These are phyloP conservation scores for Momotus momota DNA, from an alignment of 2,797 vertebrate genomes.

Conservation along the genomic window DNA sequence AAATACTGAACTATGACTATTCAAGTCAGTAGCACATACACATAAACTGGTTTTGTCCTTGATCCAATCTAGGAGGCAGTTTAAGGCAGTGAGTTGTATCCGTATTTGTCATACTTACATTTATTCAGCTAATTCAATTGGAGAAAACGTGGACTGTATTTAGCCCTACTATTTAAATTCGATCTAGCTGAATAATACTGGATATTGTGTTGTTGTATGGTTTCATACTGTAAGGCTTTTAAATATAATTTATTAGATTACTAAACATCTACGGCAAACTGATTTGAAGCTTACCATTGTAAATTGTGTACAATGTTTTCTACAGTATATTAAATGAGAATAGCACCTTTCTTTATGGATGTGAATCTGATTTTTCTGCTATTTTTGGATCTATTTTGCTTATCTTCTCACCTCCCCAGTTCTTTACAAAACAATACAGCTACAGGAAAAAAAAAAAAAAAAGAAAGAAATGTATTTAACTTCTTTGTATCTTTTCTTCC, in stretches of 20 bases:
- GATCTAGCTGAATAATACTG: background rate
- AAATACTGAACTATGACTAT: background rate
- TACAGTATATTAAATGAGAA: background rate
- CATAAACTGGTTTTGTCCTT: background rate
- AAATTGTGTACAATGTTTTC: background rate
- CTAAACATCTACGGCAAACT: background rate
- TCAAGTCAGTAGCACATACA: background rate
- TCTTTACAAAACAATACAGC: rapidly evolving
- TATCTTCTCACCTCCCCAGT: background rate
- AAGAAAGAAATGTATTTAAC: background rate
- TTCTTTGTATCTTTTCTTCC: background rate
- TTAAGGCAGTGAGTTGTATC: background rate
- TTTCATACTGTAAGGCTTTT: slow-evolving; percentile 1
- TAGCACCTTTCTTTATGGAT: background rate
- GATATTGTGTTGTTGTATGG: background rate
- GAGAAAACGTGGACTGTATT: slow-evolving; percentile 16
- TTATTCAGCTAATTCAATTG: slow-evolving; percentile 16
- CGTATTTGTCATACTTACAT: slow-evolving; percentile 4
- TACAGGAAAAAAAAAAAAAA: background rate
- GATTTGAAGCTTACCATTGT: background rate
- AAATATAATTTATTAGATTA: slow-evolving; percentile 33
- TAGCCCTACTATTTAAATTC: slow-evolving; percentile 1
- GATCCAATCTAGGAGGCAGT: background rate
- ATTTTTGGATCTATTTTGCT: background rate
- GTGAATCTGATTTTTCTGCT: background rate